Evolutionary conservation across 2,888 invertebrate species (phyloP).

Genomic region (Tinea semifulvella): DNA sequence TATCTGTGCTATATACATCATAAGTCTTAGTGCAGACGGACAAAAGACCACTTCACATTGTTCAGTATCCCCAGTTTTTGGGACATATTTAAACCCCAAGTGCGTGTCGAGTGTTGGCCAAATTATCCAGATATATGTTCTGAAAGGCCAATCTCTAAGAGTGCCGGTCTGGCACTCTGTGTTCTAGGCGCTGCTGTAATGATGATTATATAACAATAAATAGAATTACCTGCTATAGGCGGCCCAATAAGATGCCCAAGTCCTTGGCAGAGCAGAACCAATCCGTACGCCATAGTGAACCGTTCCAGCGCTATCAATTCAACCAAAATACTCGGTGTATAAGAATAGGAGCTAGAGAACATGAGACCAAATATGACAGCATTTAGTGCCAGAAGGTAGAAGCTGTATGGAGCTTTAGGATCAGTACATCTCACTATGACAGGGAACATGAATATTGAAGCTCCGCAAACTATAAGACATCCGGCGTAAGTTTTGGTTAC

Average conservation of each 20-base stretch:
- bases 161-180: no score
- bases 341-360: slow-evolving; percentile 91
- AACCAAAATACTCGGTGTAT: slow-evolving; percentile 91
- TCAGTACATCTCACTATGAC: slow-evolving; percentile 50
- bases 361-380: slow-evolving; percentile 84
- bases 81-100: no score
- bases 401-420: slow-evolving; percentile 44
- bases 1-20: no score
- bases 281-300: slow-evolving; percentile 93
- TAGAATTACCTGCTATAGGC: slow-evolving; percentile 87
- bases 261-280: slow-evolving; percentile 89
- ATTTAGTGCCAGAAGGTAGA: slow-evolving; percentile 56
- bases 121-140: no score
- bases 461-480: slow-evolving; percentile 75
- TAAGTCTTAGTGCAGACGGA: no score
- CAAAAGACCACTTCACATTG: no score
- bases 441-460: slow-evolving; percentile 69
- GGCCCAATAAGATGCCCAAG: slow-evolving; percentile 93
- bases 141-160: no score
- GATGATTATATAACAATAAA: no score
- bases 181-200: no score
- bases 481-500: slow-evolving; percentile 84
- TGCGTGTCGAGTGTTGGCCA: no score
- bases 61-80: no score
- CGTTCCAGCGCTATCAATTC: slow-evolving; percentile 89